Evolutionary conservation across 1,140 invertebrate species (phyloP).

Genomic region (Gryon sp.): DNA sequence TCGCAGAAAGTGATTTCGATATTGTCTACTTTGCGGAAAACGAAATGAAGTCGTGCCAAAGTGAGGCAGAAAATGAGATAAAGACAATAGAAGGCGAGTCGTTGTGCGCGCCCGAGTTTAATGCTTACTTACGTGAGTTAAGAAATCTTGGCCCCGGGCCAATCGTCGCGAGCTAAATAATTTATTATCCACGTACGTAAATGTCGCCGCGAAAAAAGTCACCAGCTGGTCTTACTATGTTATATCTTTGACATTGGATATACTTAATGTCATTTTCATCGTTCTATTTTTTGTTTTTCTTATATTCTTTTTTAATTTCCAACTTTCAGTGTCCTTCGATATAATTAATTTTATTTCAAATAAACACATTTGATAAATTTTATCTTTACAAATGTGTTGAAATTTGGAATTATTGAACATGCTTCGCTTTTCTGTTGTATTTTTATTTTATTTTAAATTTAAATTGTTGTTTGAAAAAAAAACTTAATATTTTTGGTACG

Average conservation of each 20-base stretch:
- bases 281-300: conserved; percentile 7
- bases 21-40: conserved; percentile 60
- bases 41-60: conserved; percentile 52
- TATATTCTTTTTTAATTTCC: not conserved
- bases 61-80: conserved; percentile 50
- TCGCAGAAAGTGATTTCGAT: conserved; percentile 43
- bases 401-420: too few species aligned
- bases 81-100: conserved; percentile 51
- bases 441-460: too few species aligned
- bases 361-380: too few species aligned
- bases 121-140: conserved; percentile 49
- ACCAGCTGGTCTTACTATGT: conserved; percentile 64
- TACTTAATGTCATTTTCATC: conserved; percentile 29
- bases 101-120: conserved; percentile 32
- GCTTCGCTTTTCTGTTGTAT: too few species aligned
- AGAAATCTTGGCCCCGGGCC: conserved; percentile 71
- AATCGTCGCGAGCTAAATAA: conserved; percentile 72
- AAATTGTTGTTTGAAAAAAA: too few species aligned
- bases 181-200: conserved; percentile 72
- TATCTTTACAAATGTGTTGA: too few species aligned
- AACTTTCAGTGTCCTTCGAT: not conserved
- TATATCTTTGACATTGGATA: conserved; percentile 44
- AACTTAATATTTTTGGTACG: too few species aligned
- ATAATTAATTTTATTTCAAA: too few species aligned
- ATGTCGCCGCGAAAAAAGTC: conserved; percentile 42